Evolutionary conservation across 2,888 invertebrate species (phyloP).

Genomic region (Sarcophaga caerulescens): DNA sequence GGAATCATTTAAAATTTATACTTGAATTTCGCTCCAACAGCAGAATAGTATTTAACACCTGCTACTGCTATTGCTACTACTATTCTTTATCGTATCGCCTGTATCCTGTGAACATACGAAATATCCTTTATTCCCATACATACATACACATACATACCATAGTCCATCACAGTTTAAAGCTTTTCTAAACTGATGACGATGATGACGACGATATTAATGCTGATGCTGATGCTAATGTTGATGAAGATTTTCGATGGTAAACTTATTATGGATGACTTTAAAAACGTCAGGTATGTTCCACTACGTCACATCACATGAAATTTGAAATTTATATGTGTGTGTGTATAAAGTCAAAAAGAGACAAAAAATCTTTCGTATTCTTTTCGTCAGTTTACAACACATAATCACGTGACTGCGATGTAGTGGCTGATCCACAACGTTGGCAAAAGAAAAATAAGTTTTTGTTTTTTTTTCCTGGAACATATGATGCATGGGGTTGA

Average conservation of each 20-base stretch:
- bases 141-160: too few relatives aligned
- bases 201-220: too few relatives aligned
- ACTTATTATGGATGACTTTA: conserved; percentile 59
- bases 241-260: background rate
- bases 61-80: background rate
- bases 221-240: too few relatives aligned
- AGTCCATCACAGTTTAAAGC: too few relatives aligned
- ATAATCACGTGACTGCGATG: conserved; percentile 72
- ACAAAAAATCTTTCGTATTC: conserved; percentile 32
- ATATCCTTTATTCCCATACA: background rate
- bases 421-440: conserved; percentile 71
- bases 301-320: conserved; percentile 73
- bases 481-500: background rate
- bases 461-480: background rate
- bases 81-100: too few relatives aligned
- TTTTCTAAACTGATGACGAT: background rate
- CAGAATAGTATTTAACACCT: conserved; percentile 18
- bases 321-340: conserved; percentile 57
- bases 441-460: background rate
- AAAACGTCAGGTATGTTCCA: conserved; percentile 72
- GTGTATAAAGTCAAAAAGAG: conserved; percentile 1
- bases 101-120: background rate
- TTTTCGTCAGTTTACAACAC: conserved; percentile 31
- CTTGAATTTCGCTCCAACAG: background rate
- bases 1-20: background rate